Percentiles rank a stretch among this genome's conserved stretches.
Evolutionary conservation across 2,797 vertebrate species (phyloP).

Genomic region (Spizella passerina): DNA sequence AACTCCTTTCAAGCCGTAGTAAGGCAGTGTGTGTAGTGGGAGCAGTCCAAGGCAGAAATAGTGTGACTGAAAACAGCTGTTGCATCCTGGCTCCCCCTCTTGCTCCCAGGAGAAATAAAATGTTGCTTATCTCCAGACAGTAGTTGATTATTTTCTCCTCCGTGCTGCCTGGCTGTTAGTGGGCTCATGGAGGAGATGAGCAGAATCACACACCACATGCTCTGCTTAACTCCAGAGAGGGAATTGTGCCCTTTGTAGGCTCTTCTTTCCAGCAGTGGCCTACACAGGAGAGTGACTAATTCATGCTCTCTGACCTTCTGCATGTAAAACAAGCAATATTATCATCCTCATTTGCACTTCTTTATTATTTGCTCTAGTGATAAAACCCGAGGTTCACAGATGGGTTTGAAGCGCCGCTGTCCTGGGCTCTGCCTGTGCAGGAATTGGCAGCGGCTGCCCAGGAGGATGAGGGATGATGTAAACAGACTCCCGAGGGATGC

Average conservation of each 20-base stretch:
- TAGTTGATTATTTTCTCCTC: constrained; percentile 37
- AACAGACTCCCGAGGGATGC: accelerated
- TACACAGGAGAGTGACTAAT: constrained; percentile 26
- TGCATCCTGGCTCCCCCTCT: background rate
- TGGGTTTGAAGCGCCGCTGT: background rate
- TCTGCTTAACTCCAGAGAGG: background rate
- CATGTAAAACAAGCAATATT: constrained; percentile 53
- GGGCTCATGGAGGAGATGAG: background rate
- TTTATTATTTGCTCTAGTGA: background rate
- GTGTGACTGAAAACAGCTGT: constrained; percentile 39
- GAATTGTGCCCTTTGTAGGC: background rate
- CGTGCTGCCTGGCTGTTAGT: background rate
- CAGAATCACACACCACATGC: background rate
- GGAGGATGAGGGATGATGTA: background rate
- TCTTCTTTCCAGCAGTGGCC: background rate
- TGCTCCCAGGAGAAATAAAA: constrained; percentile 36
- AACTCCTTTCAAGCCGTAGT: background rate
- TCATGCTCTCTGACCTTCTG: constrained; percentile 33
- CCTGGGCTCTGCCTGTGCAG: accelerated
- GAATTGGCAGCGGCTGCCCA: background rate
- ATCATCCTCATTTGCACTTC: constrained; percentile 44
- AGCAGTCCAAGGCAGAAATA: constrained; percentile 21
- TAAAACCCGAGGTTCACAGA: background rate
- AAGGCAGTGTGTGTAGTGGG: background rate
- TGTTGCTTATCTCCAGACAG: constrained; percentile 39